phyloP scores from a whole-genome alignment of 2,797 vertebrate genomes.

The Melanotaenia parkinsoni region DNA sequence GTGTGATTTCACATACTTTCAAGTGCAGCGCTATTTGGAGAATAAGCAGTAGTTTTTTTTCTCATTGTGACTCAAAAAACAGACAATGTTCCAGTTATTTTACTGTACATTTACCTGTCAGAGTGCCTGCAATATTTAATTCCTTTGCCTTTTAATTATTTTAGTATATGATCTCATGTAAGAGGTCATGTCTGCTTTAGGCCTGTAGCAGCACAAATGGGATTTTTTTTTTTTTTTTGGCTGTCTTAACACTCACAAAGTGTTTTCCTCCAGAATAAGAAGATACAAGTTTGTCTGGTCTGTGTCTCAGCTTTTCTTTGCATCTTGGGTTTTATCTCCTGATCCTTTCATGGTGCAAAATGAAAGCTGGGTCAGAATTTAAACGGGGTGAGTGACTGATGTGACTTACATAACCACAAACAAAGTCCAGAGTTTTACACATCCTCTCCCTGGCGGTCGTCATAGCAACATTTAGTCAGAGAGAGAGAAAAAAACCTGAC shows the following conservation, averaged over 20 bases:
- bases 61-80: neutral
- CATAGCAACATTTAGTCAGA: slow-evolving; percentile 65
- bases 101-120: neutral
- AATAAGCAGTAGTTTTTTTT: neutral
- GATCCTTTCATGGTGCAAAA: slow-evolving; percentile 40
- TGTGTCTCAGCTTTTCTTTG: slow-evolving; percentile 35
- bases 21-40: neutral
- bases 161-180: slow-evolving; percentile 1
- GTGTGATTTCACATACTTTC: slow-evolving; percentile 44
- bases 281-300: slow-evolving; percentile 46
- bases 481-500: slow-evolving; percentile 23
- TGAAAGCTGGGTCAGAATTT: slow-evolving; percentile 45
- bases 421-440: slow-evolving; percentile 48
- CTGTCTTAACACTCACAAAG: slow-evolving; percentile 12
- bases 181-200: neutral
- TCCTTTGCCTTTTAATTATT: neutral
- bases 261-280: slow-evolving; percentile 26
- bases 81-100: neutral
- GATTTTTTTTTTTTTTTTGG: slow-evolving; percentile 7
- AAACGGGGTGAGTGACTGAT: slow-evolving; percentile 21
- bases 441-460: slow-evolving; percentile 57
- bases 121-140: neutral
- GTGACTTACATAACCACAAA: slow-evolving; percentile 52
- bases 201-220: slow-evolving; percentile 14
- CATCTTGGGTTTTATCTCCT: slow-evolving; percentile 32